Percentiles rank a stretch among this genome's conserved stretches.
Conservation (phyloP, 1,140 invertebrate genomes). For the Wiebesia pumilae region DNA sequence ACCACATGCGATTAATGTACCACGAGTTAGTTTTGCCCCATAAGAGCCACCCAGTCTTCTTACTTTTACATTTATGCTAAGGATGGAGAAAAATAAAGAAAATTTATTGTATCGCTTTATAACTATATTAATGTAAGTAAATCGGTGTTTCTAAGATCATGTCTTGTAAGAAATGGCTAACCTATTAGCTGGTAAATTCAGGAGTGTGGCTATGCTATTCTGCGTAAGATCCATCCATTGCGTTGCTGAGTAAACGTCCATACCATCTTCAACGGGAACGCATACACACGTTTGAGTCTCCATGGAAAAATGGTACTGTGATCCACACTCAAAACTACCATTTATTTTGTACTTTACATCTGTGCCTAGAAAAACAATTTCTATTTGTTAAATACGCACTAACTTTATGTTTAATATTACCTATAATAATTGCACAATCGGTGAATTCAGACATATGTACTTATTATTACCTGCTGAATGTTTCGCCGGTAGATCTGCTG, state of each 20-base stretch:
- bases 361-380: conserved; percentile 38
- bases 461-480: conserved; percentile 9
- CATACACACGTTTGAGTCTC: conserved; percentile 81
- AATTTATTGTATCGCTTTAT: too few relatives aligned
- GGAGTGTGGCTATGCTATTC: conserved; percentile 76
- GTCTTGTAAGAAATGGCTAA: conserved; percentile 11
- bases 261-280: conserved; percentile 80
- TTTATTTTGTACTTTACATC: conserved; percentile 71
- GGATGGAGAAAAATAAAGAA: neutral
- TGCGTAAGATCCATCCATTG: conserved; percentile 82
- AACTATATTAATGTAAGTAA: too few relatives aligned
- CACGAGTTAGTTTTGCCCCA: conserved; percentile 80
- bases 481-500: conserved; percentile 55
- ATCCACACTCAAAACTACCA: conserved; percentile 72
- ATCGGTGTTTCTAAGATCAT: neutral
- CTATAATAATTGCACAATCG: too few relatives aligned
- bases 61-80: conserved; percentile 79
- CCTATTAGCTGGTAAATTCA: conserved; percentile 74
- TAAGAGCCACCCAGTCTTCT: conserved; percentile 84
- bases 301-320: conserved; percentile 82
- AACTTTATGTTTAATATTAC: too few relatives aligned
- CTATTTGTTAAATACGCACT: neutral
- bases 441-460: neutral
- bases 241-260: conserved; percentile 79
- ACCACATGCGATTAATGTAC: conserved; percentile 76